phyloP scores from a whole-genome alignment of 2,113 vertebrate species.

The Parus major region DNA sequence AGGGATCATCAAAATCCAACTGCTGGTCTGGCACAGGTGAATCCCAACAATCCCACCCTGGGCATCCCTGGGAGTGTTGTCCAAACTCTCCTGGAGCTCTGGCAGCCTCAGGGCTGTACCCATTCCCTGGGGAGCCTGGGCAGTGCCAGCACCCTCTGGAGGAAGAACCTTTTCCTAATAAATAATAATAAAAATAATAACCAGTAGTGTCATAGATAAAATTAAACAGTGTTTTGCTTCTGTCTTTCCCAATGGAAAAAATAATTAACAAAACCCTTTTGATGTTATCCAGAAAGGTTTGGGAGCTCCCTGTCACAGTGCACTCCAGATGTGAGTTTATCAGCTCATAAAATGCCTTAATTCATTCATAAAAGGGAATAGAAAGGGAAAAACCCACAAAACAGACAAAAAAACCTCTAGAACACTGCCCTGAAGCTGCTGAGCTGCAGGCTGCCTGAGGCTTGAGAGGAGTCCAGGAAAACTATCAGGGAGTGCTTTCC shows the following conservation, averaged over 20 bases:
- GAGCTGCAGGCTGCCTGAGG: neutral
- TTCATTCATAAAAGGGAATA: neutral
- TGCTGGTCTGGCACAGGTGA: neutral
- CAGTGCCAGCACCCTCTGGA: neutral
- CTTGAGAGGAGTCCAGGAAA: neutral
- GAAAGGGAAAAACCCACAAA: rapidly evolving
- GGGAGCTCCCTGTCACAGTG: neutral
- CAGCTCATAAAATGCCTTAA: neutral
- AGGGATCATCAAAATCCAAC: neutral
- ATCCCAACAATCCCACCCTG: neutral
- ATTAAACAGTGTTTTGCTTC: neutral
- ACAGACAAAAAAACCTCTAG: rapidly evolving
- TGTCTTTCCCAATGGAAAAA: neutral
- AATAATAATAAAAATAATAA: neutral
- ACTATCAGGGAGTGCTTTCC: neutral
- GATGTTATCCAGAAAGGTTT: neutral
- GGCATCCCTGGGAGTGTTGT: rapidly evolving
- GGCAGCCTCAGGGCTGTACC: rapidly evolving
- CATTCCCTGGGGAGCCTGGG: neutral
- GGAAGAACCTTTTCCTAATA: neutral
- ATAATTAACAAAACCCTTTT: neutral
- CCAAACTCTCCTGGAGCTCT: neutral
- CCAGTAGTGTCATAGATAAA: neutral
- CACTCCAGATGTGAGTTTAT: neutral
- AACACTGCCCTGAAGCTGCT: neutral